phyloP scores from a whole-genome alignment of 1,140 invertebrate genomes.

The Pseudomyrmex dendroicus region DNA sequence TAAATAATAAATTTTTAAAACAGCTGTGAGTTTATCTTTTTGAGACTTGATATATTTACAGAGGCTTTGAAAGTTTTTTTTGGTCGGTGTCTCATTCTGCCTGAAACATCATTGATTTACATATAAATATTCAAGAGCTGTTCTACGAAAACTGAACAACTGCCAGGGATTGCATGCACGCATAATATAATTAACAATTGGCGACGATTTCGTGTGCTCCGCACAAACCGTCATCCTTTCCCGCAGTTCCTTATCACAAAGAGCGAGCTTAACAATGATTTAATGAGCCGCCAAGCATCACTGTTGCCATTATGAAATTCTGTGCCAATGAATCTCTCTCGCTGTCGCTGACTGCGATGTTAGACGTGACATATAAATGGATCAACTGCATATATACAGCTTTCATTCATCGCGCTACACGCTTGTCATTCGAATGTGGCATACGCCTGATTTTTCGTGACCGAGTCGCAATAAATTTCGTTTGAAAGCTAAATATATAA shows the following conservation, averaged over 20 bases:
- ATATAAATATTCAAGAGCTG: too few relatives aligned
- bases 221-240: constrained; percentile 26
- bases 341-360: constrained; percentile 46
- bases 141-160: too few relatives aligned
- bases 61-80: too few relatives aligned
- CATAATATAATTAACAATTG: constrained; percentile 22
- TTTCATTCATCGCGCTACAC: constrained; percentile 13
- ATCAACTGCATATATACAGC: constrained; percentile 10
- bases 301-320: constrained; percentile 57
- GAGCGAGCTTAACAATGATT: constrained; percentile 52
- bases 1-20: too few relatives aligned
- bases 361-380: constrained; percentile 29
- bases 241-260: constrained; percentile 47
- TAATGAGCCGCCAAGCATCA: constrained; percentile 49
- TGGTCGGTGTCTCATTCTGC: too few relatives aligned
- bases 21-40: too few relatives aligned
- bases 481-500: too few relatives aligned
- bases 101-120: too few relatives aligned
- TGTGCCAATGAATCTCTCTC: constrained; percentile 52
- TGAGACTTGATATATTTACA: too few relatives aligned
- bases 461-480: background rate
- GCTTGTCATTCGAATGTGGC: background rate
- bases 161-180: background rate
- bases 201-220: constrained; percentile 28
- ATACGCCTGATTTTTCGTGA: background rate